Base-by-base conservation (phyloP, 1,140 invertebrate genomes). In the Lordiphosa mommai region DNA sequence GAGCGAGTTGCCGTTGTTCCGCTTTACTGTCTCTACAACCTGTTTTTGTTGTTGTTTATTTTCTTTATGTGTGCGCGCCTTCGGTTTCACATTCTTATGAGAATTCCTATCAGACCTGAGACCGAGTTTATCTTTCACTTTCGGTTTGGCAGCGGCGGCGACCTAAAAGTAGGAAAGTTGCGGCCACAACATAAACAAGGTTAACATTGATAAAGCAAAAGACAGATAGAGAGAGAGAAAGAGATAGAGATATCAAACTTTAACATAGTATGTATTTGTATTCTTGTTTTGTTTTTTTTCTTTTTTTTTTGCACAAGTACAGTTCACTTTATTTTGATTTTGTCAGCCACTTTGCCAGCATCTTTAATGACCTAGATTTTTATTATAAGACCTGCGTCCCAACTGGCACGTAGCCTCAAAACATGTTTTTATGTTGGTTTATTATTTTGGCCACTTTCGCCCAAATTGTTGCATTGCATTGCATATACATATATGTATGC, bases 51-150 rank as follows among this genome's bases (percentile, higher is more conserved):
- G n/a, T n/a, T 17, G 49, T 27, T 59, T 23, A 23, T 23, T 23
- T 23, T 23, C 20, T 23, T 23, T 20, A 20, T 20, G 17, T 20
- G 17, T 20, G 17, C 4, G 17, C 17, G 44, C 44, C 52, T 43
- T 53, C 36, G 36, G 55, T 68, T 73, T 66, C 59, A 73, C 71
- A 84, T 82, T 82, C 76, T 82, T 76, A 82, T 76, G 48, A 82
- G 76, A 80, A 80, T 82, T 84, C 77, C 76, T 84, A 82, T 84
- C 65, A 76, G 71, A 82, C 68, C 33, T 13, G 10, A n/a, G 30
- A 4, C 16, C 7, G 36, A 12, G 12, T 53, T 4, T 52, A 61
- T 82, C 77, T 82, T 82, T 82, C 76, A 82, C 76, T 82, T 82
- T 82, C 76, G 12, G 67, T 65, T 34, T 27, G 44, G 29, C 30